Base-by-base conservation (phyloP, 2,113 vertebrate species). In the Lipotes vexillifer region DNA sequence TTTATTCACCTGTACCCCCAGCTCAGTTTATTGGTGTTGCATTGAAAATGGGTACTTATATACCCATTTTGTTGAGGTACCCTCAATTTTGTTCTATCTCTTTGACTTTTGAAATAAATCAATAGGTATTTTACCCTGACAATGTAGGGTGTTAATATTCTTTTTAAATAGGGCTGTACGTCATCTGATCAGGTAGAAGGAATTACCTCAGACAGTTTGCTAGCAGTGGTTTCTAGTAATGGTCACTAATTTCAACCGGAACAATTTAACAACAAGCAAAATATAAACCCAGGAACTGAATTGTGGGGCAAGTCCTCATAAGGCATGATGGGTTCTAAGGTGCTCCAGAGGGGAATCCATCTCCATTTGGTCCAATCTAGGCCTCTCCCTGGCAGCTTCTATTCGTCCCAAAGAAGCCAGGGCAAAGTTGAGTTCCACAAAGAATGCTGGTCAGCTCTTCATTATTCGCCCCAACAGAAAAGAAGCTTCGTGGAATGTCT, bases 61-160 rank as follows among this genome's bases (percentile, higher is more conserved):
- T 17, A 41, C 17, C 90, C 63, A 52, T 77, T 95, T 72, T 68
- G 55, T 78, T 89, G 52, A 68, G 74, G 46, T n/a, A 15, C 14
- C 13, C 44, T 83, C 44, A 33, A 11, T 96, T 89, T 92, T 83
- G 21, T 65, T 61, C n/a, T 63, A 12, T 52, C 57, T 57, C 68
- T 85, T 29, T 74, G n/a, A 36, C 66, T 86, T 95, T 86, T 59
- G 29, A 9, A 86, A n/a, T 77, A 11, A 78, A 83, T n/a, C 29
- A 38, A 8, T 52, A 94, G 72, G 1, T 33, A 25, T 74, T 61
- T 86, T 85, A 36, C 14, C 29, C 57, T 87, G 46, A 44, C 31
- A 41, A 3, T 29, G 23, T 41, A n/a, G 66, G n/a, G 23, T 33
- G 1, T 49, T 33, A 27, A 25, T 86, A 61, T 81, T 93, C 33